Percentiles rank a stretch among this genome's conserved stretches.
These are phyloP conservation scores for Aphaenogaster floridana DNA, from an alignment of 1,140 invertebrate species.

Conservation along the genomic window DNA sequence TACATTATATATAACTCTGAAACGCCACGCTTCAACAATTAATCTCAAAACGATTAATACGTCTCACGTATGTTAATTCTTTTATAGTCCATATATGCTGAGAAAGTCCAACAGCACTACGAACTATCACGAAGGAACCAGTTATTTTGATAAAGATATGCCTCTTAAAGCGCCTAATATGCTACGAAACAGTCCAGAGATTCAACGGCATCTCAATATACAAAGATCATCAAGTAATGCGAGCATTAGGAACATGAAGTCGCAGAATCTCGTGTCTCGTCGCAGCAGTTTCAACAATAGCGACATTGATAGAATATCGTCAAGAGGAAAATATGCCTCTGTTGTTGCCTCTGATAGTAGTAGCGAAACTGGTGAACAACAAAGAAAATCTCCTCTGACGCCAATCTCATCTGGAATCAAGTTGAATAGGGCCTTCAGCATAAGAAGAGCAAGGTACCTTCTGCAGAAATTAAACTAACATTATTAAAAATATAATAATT, in stretches of 20 bases:
- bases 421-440: slow-evolving; percentile 80
- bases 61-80: background rate
- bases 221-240: slow-evolving; percentile 80
- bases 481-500: background rate
- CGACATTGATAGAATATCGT: slow-evolving; percentile 69
- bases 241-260: slow-evolving; percentile 77
- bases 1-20: background rate
- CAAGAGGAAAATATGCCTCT: slow-evolving; percentile 64
- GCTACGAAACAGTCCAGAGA: slow-evolving; percentile 73
- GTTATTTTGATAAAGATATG: slow-evolving; percentile 70
- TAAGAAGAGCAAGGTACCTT: slow-evolving; percentile 77
- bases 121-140: slow-evolving; percentile 76
- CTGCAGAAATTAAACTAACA: background rate
- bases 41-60: background rate
- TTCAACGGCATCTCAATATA: slow-evolving; percentile 74
- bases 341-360: slow-evolving; percentile 77
- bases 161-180: slow-evolving; percentile 58
- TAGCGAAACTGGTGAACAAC: slow-evolving; percentile 79
- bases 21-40: background rate
- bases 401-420: slow-evolving; percentile 79
- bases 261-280: slow-evolving; percentile 70
- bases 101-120: slow-evolving; percentile 80
- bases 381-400: slow-evolving; percentile 62
- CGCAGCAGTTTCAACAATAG: slow-evolving; percentile 79
- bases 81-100: slow-evolving; percentile 79